These are phyloP conservation scores for Neotragus moschatus DNA, from an alignment of 2,113 vertebrate genomes.

Conservation along the genomic window DNA sequence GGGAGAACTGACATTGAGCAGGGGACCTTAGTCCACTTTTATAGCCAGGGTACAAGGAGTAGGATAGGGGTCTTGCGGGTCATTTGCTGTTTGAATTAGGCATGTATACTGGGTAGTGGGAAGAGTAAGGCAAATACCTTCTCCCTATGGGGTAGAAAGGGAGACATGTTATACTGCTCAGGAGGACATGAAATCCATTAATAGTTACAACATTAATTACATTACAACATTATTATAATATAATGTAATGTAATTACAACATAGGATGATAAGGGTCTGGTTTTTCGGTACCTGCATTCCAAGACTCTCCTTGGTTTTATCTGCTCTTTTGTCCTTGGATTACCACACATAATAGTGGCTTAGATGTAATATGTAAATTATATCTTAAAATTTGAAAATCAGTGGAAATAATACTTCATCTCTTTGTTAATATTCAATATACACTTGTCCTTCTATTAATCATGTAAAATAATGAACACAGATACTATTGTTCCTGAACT, in stretches of 20 bases:
- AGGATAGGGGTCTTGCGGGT: not conserved
- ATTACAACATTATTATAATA: not conserved
- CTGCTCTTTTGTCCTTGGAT: not conserved
- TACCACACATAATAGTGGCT: not conserved
- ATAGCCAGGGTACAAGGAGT: not conserved
- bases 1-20: rapidly evolving
- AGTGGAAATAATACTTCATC: not conserved
- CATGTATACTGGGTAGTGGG: not conserved
- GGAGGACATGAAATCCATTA: not conserved
- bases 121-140: not conserved
- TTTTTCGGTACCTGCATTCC: not conserved
- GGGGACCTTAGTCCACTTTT: not conserved
- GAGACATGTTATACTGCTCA: not conserved
- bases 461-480: not conserved
- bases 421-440: not conserved
- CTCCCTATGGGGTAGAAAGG: not conserved
- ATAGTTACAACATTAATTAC: not conserved
- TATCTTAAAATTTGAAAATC: not conserved
- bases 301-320: not conserved
- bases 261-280: not conserved
- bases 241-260: not conserved
- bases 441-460: not conserved
- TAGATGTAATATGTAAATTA: not conserved
- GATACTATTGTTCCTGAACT: not conserved
- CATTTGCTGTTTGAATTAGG: not conserved